phyloP scores from a whole-genome alignment of 1,140 invertebrate genomes.

The Panagrolaimus sp. region DNA sequence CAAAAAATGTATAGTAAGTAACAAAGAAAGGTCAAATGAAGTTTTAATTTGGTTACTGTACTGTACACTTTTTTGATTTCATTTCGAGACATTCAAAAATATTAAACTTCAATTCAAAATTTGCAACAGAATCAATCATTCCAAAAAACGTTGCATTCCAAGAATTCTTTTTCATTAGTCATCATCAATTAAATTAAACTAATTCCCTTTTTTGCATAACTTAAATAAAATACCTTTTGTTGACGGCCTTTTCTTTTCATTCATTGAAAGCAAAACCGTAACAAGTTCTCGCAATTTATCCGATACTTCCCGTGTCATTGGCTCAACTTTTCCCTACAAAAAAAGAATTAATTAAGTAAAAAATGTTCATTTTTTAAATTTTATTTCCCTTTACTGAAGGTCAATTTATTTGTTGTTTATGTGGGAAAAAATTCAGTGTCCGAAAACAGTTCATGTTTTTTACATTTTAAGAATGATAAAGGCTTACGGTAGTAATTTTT shows the following conservation, averaged over 20 bases:
- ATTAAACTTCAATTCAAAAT: too few relatives aligned
- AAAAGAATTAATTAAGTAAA: neutral
- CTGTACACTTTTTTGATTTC: too few relatives aligned
- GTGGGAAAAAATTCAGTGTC: constrained; percentile 18
- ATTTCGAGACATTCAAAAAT: too few relatives aligned
- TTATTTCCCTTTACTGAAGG: neutral
- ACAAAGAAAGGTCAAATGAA: too few relatives aligned
- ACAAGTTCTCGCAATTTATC: constrained; percentile 4
- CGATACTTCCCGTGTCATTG: constrained; percentile 9
- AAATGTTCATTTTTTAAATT: too few relatives aligned
- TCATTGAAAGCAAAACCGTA: neutral
- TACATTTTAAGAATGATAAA: neutral
- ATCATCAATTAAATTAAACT: too few relatives aligned
- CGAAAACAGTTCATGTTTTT: neutral
- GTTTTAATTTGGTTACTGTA: too few relatives aligned
- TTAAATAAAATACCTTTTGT: neutral
- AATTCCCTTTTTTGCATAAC: too few relatives aligned
- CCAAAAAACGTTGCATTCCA: neutral
- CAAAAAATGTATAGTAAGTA: too few relatives aligned
- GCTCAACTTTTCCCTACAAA: constrained; percentile 13
- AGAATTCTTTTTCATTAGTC: too few relatives aligned
- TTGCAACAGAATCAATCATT: too few relatives aligned
- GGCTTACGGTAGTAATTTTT: constrained; percentile 28
- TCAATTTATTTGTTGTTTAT: constrained; percentile 21
- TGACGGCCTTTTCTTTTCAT: constrained; percentile 5